phyloP scores from a whole-genome alignment of 1,140 invertebrate genomes.

The Zaprionus capensis region DNA sequence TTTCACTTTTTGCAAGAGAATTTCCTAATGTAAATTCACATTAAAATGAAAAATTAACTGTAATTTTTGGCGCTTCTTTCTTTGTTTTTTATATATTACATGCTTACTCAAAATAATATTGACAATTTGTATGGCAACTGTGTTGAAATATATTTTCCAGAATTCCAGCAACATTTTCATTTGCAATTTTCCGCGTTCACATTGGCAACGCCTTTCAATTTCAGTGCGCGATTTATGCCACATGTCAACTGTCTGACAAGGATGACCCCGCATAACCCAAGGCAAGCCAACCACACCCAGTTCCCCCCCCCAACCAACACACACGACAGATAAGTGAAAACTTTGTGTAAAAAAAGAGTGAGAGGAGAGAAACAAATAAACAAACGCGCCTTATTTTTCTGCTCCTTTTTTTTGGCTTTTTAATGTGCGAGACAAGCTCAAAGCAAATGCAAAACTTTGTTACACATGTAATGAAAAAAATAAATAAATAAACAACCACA shows the following conservation, averaged over 20 bases:
- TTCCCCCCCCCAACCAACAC: no score
- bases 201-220: conserved; percentile 53
- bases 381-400: conserved; percentile 26
- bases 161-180: conserved; percentile 36
- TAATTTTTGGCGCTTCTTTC: background rate
- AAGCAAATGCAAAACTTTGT: conserved; percentile 81
- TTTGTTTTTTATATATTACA: background rate
- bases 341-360: conserved; percentile 61
- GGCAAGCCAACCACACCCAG: conserved; percentile 29
- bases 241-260: conserved; percentile 75
- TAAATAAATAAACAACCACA: conserved; percentile 77
- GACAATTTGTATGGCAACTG: background rate
- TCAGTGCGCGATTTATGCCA: conserved; percentile 73
- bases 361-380: conserved; percentile 28
- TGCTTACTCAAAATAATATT: conserved; percentile 16
- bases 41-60: background rate
- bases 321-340: conserved; percentile 68
- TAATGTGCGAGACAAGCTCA: conserved; percentile 69
- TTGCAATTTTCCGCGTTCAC: background rate
- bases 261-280: conserved; percentile 54
- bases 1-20: background rate
- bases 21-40: background rate
- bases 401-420: conserved; percentile 52
- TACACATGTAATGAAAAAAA: conserved; percentile 82
- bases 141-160: conserved; percentile 36